Base-by-base conservation (phyloP, 2,888 invertebrate genomes). In the Lathronympha strigana region DNA sequence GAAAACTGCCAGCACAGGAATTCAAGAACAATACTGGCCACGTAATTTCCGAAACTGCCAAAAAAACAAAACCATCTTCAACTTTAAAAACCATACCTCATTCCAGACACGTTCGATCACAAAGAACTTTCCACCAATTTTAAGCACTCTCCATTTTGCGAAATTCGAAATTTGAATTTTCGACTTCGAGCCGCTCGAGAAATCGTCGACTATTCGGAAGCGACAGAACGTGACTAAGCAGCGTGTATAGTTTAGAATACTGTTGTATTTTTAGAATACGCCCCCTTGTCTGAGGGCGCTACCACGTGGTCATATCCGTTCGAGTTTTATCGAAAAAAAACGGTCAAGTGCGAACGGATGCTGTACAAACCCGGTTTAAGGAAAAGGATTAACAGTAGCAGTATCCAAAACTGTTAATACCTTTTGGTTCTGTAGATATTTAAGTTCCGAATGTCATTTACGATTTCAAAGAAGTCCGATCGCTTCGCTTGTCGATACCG, bases 251-350 rank as follows among this genome's bases (percentile, higher is more conserved):
- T 57, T 68, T 69, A 69, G 79, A 75, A 80, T 82, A 81, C 80
- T 78, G 75, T 76, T 73, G 68, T 91, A 91, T 90, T 88, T 90
- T 89, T 91, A 90, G 90, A 89, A 82, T 80, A 88, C 91, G 91
- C 91, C 91, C 91, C 90, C 90, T 88, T 83, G 79, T 61, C 47
- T 47, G 47, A 54, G 66, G 55, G 55, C 55, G 49, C 49, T 40
- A 61, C 73, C 68, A 75, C 74, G 81, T 78, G 72, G 72, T 64
- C 62, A 43, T 62, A 54, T 50, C 60, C 61, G 61, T 13, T 63
- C 31, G 28, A 28, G 25, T 31, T 62, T 49, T 61, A 19, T 15
- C 23, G 28, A 28, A 67, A 64, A 64, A 64, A 64, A 60, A 38
- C 38, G 60, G 66, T 49, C 66, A 66, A 66, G 66, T 31, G 66